Base-by-base conservation (phyloP, 92 coral and sea anemone species). In the Umimayanthus kanabou region DNA sequence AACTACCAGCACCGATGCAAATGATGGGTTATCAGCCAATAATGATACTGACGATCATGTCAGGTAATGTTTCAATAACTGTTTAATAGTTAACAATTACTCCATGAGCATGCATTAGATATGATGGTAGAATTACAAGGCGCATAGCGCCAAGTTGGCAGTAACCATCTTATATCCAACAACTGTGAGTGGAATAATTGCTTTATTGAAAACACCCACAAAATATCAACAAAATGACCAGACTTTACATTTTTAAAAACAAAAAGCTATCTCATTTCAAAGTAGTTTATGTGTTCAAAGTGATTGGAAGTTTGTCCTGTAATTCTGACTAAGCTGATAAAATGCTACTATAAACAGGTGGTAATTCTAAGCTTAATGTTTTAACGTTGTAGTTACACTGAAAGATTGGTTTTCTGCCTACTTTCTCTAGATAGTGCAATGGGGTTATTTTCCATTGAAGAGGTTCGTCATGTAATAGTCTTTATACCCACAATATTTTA, bases 191-290 rank as follows among this genome's bases (percentile, higher is more conserved):
- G 37, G 37, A 33, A 33, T 33, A 33, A 33, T 33, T 33, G 37
- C 37, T 77, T 77, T 77, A 77, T 47, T 77, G 81, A 45, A 45
- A 77, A 37, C 81, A 77, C 81, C 81, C 65, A 77, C 81, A 77
- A 28, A 77, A 77, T 77, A 77, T 77, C 81, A 77, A 42, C 65
- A 77, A 77, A 77, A 77, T 77, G 65, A 77, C 81, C 81, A 77
- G 7, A 77, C 81, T 77, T 77, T 47, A 28, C 20, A 77, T 49
- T 45, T 77, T 77, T 71, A 6, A 77, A 77, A 77, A 77, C 81
- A 77, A 77, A 77, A 77, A 77, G 81, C 81, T 77, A 77, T 77
- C 81, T 77, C 81, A 77, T 77, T 77, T 77, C 81, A 77, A 42
- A 77, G 81, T 30, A 79, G 39, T 79, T 79, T 13, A 50, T 79